Evolutionary conservation across 2,888 invertebrate genomes (phyloP).

Genomic region (Caenorhabditis wallacei): DNA sequence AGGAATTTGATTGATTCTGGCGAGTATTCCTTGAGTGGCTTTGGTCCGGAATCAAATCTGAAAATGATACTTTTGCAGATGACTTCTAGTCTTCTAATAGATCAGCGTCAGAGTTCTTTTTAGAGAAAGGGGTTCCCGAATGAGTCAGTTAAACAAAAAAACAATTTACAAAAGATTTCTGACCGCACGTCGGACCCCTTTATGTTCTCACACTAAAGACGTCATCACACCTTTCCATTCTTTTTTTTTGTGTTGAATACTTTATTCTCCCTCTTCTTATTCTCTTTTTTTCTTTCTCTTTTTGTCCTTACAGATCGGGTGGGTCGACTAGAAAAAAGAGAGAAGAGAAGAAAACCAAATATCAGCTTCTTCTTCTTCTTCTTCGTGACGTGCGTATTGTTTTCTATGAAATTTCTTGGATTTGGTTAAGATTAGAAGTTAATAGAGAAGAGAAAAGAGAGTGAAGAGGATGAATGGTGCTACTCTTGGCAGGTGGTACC

Average conservation of each 20-base stretch:
- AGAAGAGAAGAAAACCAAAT: slow-evolving; percentile 2
- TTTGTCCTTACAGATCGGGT: slow-evolving; percentile 33
- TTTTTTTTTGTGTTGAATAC: slow-evolving; percentile 20
- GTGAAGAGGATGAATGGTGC: background rate
- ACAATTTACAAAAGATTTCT: background rate
- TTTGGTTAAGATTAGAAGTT: slow-evolving; percentile 20
- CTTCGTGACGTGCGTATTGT: slow-evolving; percentile 1
- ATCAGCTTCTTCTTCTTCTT: background rate
- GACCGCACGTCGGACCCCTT: slow-evolving; percentile 8
- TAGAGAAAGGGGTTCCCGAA: background rate
- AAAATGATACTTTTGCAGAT: no score
- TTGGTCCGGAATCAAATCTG: slow-evolving; percentile 38
- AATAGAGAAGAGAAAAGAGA: background rate
- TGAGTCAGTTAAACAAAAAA: background rate
- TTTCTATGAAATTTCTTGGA: slow-evolving; percentile 1
- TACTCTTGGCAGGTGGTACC: slow-evolving; percentile 3
- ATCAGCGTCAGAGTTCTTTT: background rate
- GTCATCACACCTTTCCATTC: slow-evolving; percentile 46
- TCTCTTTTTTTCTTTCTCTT: slow-evolving; percentile 1
- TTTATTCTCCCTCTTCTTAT: slow-evolving; percentile 15
- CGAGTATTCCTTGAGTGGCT: slow-evolving; percentile 37
- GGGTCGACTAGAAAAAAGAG: background rate
- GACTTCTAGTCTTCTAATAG: no score
- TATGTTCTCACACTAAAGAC: slow-evolving; percentile 7
- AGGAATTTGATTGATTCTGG: slow-evolving; percentile 57